A percentile compares a stretch with the other conserved stretches of the same genome.
These are phyloP conservation scores for Drosophila atripex DNA, from an alignment of 2,888 invertebrate species.

Conservation along the genomic window DNA sequence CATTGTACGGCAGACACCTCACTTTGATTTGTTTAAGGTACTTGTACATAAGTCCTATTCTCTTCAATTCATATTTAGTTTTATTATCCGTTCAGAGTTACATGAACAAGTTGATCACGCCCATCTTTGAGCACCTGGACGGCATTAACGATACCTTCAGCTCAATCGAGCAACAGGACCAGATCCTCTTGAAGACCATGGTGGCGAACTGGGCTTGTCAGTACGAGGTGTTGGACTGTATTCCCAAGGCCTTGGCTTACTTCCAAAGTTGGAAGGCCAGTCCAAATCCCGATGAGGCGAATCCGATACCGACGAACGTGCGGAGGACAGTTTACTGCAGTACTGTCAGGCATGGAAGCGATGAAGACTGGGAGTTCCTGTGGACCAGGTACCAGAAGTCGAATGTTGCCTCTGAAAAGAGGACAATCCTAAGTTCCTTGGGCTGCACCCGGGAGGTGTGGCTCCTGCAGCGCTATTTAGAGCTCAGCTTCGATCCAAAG, in stretches of 20 bases:
- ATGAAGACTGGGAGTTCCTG: slow-evolving; percentile 90
- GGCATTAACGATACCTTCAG: slow-evolving; percentile 84
- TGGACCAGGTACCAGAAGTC: slow-evolving; percentile 87
- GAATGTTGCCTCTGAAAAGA: slow-evolving; percentile 88
- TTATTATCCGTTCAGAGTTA: slow-evolving; percentile 85
- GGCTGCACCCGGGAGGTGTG: slow-evolving; percentile 86
- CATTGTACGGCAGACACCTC: slow-evolving; percentile 86
- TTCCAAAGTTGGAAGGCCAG: slow-evolving; percentile 87
- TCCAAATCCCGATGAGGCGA: slow-evolving; percentile 85
- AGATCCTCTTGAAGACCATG: slow-evolving; percentile 86
- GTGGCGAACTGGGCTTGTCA: slow-evolving; percentile 86
- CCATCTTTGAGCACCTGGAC: slow-evolving; percentile 86
- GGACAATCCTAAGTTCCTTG: slow-evolving; percentile 87
- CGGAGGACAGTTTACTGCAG: slow-evolving; percentile 90
- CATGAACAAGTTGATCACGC: slow-evolving; percentile 87
- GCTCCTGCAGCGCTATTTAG: slow-evolving; percentile 85
- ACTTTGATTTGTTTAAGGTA: slow-evolving; percentile 87
- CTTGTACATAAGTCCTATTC: slow-evolving; percentile 8
- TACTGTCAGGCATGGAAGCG: slow-evolving; percentile 87
- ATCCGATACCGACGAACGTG: slow-evolving; percentile 89
- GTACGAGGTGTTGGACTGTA: slow-evolving; percentile 87
- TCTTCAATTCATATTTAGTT: neutral
- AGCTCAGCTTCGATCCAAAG: slow-evolving; percentile 86
- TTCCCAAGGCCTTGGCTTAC: slow-evolving; percentile 86
- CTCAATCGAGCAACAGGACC: slow-evolving; percentile 85